Evolutionary conservation across 2,797 vertebrate genomes (phyloP).

Genomic region (Potorous gilbertii): DNA sequence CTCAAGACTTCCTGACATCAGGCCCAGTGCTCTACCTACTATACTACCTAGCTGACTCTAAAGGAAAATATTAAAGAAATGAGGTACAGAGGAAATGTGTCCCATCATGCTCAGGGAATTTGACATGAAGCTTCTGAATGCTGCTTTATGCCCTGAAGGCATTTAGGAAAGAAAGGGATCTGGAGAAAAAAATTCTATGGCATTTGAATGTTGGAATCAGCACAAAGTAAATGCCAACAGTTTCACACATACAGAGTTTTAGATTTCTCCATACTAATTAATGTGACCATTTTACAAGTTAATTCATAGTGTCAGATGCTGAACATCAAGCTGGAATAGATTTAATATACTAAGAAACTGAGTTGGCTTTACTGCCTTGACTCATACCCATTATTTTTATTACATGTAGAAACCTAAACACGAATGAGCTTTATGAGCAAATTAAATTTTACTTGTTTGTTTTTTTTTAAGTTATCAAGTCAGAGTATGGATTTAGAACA

Average conservation of each 20-base stretch:
- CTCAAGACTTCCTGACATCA: background rate
- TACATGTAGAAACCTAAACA: background rate
- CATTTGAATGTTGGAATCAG: background rate
- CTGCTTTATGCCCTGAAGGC: background rate
- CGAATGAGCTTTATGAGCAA: slow-evolving; percentile 9
- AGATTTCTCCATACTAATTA: background rate
- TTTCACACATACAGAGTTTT: too few relatives aligned
- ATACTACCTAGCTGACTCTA: background rate
- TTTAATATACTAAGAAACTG: background rate
- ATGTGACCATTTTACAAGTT: background rate
- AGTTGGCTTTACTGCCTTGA: background rate
- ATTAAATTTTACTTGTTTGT: slow-evolving; percentile 42
- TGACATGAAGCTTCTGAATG: background rate
- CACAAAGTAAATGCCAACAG: background rate
- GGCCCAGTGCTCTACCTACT: background rate
- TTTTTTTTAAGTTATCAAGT: background rate
- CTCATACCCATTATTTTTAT: background rate
- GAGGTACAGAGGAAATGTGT: background rate
- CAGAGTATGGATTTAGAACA: background rate
- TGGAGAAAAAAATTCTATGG: background rate
- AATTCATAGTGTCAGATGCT: background rate
- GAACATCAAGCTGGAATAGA: background rate
- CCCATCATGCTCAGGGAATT: background rate
- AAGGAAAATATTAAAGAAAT: background rate
- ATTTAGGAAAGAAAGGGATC: background rate